Evolutionary conservation across 2,797 vertebrate genomes (phyloP).

Genomic region (Peromyscus eremicus): DNA sequence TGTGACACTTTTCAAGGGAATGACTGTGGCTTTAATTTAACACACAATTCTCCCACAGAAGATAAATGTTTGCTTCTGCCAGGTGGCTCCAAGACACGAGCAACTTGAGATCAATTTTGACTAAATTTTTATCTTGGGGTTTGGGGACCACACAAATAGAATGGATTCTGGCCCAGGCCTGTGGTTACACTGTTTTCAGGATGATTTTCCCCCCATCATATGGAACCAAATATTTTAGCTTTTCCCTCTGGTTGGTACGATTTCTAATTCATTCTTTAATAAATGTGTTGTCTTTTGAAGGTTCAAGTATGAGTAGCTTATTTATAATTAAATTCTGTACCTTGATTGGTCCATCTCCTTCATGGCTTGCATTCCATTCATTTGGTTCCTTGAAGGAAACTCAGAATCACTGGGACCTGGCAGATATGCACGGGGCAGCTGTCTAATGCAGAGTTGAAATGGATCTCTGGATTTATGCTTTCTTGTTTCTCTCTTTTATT

Average conservation of each 20-base stretch:
- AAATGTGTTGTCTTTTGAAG: slow-evolving; percentile 32
- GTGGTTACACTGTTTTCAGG: slow-evolving; percentile 68
- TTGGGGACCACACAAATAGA: slow-evolving; percentile 79
- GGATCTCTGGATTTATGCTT: slow-evolving; percentile 52
- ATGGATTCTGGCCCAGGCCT: slow-evolving; percentile 67
- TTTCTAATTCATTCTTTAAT: slow-evolving; percentile 57
- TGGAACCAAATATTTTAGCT: slow-evolving; percentile 52
- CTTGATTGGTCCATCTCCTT: neutral
- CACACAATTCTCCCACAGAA: slow-evolving; percentile 45
- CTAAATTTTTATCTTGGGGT: slow-evolving; percentile 68
- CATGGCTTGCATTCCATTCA: neutral
- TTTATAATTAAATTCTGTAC: slow-evolving; percentile 2
- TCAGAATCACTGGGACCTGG: neutral
- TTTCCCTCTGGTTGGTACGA: slow-evolving; percentile 47
- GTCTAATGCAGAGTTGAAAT: neutral
- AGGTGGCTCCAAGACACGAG: slow-evolving; percentile 63
- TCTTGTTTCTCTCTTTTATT: neutral
- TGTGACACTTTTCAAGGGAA: neutral
- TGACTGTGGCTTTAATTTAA: slow-evolving; percentile 50
- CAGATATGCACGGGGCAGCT: neutral
- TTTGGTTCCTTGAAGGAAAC: neutral
- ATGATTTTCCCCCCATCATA: neutral
- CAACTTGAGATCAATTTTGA: slow-evolving; percentile 65
- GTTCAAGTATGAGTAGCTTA: neutral
- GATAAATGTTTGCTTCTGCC: slow-evolving; percentile 72